phyloP scores from a whole-genome alignment of 2,888 invertebrate genomes.

The Conchocele bisecta region DNA sequence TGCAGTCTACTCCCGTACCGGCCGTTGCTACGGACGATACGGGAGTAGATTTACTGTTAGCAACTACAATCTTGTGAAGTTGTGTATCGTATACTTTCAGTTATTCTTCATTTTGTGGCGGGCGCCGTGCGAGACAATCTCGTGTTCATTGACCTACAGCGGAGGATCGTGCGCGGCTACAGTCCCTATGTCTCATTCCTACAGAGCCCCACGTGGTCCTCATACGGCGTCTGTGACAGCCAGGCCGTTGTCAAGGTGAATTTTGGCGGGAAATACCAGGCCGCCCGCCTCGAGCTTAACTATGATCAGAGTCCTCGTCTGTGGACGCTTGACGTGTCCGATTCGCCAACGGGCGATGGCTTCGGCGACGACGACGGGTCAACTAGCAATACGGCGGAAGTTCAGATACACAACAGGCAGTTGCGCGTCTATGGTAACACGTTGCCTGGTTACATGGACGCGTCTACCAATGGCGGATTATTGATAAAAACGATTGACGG shows the following conservation, averaged over 20 bases:
- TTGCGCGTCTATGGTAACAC: slow-evolving; percentile 80
- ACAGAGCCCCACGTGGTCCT: slow-evolving; percentile 61
- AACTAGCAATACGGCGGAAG: slow-evolving; percentile 78
- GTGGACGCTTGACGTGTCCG: slow-evolving; percentile 80
- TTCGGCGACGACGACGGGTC: slow-evolving; percentile 77
- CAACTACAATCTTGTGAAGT: too few relatives aligned
- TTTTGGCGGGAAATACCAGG: slow-evolving; percentile 75
- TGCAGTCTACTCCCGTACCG: too few relatives aligned
- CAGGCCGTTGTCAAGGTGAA: slow-evolving; percentile 79
- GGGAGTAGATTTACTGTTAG: too few relatives aligned
- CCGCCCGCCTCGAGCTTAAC: slow-evolving; percentile 68
- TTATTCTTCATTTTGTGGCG: background rate
- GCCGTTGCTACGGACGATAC: too few relatives aligned
- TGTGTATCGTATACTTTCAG: too few relatives aligned
- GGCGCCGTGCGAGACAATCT: slow-evolving; percentile 54
- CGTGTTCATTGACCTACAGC: slow-evolving; percentile 74
- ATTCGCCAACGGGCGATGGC: slow-evolving; percentile 77
- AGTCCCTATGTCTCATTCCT: slow-evolving; percentile 77
- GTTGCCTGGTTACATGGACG: slow-evolving; percentile 77
- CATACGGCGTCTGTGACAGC: slow-evolving; percentile 63
- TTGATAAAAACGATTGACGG: slow-evolving; percentile 77
- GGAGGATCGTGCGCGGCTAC: slow-evolving; percentile 78
- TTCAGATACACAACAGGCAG: slow-evolving; percentile 79
- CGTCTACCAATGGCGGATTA: slow-evolving; percentile 77
- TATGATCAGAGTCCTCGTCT: slow-evolving; percentile 76